Conservation (phyloP, 2,888 invertebrate genomes). For the Acrobasis consociella region DNA sequence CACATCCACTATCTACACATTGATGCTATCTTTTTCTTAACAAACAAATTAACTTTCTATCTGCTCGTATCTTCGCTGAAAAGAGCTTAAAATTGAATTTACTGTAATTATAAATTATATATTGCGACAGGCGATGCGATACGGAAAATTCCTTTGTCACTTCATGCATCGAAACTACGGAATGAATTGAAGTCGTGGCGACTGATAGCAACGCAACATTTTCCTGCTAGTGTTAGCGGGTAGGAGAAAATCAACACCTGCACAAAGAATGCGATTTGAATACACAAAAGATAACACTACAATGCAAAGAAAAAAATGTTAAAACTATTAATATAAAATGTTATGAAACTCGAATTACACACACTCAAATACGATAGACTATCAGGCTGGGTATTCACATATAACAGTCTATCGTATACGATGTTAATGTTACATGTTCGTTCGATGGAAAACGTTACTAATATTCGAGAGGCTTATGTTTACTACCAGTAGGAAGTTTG, state of each 20-base stretch:
- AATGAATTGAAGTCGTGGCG: conserved; percentile 53
- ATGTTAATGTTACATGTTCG: conserved; percentile 51
- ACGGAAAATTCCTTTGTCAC: conserved; percentile 63
- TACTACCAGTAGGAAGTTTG: background rate
- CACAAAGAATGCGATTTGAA: conserved; percentile 80
- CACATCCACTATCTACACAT: conserved; percentile 74
- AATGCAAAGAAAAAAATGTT: conserved; percentile 74
- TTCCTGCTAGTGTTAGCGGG: conserved; percentile 81
- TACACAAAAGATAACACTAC: conserved; percentile 75
- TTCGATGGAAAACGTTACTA: conserved; percentile 73
- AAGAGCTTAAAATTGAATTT: conserved; percentile 38
- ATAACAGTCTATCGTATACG: conserved; percentile 54
- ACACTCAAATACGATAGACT: conserved; percentile 62
- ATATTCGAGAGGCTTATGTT: conserved; percentile 37
- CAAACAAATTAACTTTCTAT: conserved; percentile 70
- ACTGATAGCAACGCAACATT: conserved; percentile 79
- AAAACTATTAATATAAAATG: conserved; percentile 66
- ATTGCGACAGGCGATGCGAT: conserved; percentile 61
- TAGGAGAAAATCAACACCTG: conserved; percentile 80
- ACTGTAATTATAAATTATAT: conserved; percentile 43
- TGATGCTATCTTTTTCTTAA: conserved; percentile 57
- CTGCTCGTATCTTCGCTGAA: conserved; percentile 36
- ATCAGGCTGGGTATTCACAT: conserved; percentile 30
- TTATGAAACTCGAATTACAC: conserved; percentile 63
- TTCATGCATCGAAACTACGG: conserved; percentile 64